These are phyloP conservation scores for Meloe dianella DNA, from an alignment of 2,888 invertebrate genomes.

Conservation along the genomic window DNA sequence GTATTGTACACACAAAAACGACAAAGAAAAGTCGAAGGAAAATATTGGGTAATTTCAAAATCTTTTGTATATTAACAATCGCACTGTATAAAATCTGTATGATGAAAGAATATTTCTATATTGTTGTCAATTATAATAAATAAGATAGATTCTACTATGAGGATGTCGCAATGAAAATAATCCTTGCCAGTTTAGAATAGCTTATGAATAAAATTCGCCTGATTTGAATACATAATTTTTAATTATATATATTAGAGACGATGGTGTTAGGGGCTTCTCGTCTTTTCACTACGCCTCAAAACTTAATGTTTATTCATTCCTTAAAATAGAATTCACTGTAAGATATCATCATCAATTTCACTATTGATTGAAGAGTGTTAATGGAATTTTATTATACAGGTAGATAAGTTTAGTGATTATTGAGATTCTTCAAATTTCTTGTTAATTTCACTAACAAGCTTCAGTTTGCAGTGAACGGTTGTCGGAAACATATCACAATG, in stretches of 20 bases:
- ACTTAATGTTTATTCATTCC: constrained; percentile 39
- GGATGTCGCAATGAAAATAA: constrained; percentile 37
- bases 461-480: background rate
- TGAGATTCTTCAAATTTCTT: background rate
- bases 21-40: too few relatives aligned
- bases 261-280: constrained; percentile 24
- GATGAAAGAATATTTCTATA: background rate
- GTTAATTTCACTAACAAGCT: background rate
- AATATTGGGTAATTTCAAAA: background rate
- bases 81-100: background rate
- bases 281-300: constrained; percentile 33
- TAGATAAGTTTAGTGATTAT: too few relatives aligned
- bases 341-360: too few relatives aligned
- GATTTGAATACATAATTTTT: constrained; percentile 51
- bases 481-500: background rate
- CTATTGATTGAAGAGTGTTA: too few relatives aligned
- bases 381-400: too few relatives aligned
- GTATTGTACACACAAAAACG: background rate
- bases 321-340: constrained; percentile 29
- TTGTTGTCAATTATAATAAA: background rate
- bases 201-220: constrained; percentile 49
- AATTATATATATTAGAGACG: constrained; percentile 39
- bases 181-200: constrained; percentile 38
- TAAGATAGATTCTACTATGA: background rate
- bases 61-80: background rate